Evolutionary conservation across 1,140 invertebrate genomes (phyloP).

Genomic region (Ceratina calcarata): DNA sequence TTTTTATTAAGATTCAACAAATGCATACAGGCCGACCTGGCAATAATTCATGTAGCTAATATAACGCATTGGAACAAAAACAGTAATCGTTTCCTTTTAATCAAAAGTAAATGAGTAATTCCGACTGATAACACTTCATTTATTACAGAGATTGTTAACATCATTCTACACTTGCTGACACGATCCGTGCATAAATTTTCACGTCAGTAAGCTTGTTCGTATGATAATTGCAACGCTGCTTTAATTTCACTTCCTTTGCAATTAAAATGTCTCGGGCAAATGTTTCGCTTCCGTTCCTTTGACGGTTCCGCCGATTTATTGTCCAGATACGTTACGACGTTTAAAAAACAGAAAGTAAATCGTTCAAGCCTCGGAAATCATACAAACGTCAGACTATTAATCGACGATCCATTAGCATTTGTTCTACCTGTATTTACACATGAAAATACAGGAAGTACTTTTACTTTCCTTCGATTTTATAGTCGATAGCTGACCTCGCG

Average conservation of each 20-base stretch:
- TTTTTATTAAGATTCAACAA: too few relatives aligned
- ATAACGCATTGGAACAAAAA: too few relatives aligned
- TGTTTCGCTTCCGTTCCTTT: slow-evolving; percentile 3
- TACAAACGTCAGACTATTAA: too few relatives aligned
- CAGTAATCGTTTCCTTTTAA: too few relatives aligned
- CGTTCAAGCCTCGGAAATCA: not conserved
- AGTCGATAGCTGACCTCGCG: not conserved
- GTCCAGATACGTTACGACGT: not conserved
- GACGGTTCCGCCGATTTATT: too few relatives aligned
- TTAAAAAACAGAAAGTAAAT: not conserved
- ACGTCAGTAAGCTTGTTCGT: not conserved
- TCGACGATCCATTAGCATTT: too few relatives aligned
- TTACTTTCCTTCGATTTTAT: slow-evolving; percentile 5
- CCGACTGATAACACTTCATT: not conserved
- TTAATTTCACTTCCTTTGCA: slow-evolving; percentile 10
- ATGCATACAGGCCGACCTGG: too few relatives aligned
- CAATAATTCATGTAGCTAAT: too few relatives aligned
- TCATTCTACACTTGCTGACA: not conserved
- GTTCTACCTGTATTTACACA: too few relatives aligned
- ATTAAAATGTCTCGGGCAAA: slow-evolving; percentile 4
- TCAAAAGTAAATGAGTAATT: not conserved
- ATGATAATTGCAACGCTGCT: not conserved
- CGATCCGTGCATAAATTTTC: slow-evolving; percentile 25
- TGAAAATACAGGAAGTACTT: not conserved
- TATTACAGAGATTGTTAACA: not conserved